Evolutionary conservation across 2,113 vertebrate genomes (phyloP).

Genomic region (Neofelis nebulosa): DNA sequence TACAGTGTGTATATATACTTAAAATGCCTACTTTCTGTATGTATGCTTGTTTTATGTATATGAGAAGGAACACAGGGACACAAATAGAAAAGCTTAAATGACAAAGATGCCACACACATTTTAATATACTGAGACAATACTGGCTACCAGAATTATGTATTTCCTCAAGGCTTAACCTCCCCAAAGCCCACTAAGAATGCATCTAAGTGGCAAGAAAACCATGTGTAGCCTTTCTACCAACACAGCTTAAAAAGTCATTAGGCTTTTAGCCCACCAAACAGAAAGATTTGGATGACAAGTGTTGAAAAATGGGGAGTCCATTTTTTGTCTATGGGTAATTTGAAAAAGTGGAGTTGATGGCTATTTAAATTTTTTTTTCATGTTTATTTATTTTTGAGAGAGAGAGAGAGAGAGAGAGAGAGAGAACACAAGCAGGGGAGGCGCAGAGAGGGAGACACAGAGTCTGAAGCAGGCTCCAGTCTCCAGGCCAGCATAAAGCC

Average conservation of each 20-base stretch:
- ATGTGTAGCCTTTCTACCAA: not conserved
- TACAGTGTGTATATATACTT: not conserved
- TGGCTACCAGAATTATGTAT: not conserved
- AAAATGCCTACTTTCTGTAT: not conserved
- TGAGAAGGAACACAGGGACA: not conserved
- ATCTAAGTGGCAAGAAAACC: slow-evolving; percentile 38
- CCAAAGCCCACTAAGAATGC: slow-evolving; percentile 2
- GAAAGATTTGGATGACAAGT: not conserved
- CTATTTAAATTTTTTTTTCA: too few species aligned
- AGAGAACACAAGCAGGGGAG: too few species aligned
- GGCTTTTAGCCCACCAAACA: slow-evolving; percentile 11
- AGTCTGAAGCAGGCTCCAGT: too few species aligned
- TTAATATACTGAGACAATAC: slow-evolving; percentile 9
- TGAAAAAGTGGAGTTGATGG: slow-evolving; percentile 22
- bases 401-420: too few species aligned
- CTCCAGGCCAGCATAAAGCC: too few species aligned
- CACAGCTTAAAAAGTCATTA: slow-evolving; percentile 41
- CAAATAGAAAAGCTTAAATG: slow-evolving; percentile 4
- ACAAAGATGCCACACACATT: not conserved
- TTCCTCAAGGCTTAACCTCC: not conserved
- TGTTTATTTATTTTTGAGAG: too few species aligned
- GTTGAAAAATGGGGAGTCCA: not conserved
- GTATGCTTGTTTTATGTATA: not conserved
- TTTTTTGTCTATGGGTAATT: not conserved
- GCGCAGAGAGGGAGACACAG: too few species aligned